Conservation (phyloP, 2,797 vertebrate species). For the Sebastes cheni region DNA sequence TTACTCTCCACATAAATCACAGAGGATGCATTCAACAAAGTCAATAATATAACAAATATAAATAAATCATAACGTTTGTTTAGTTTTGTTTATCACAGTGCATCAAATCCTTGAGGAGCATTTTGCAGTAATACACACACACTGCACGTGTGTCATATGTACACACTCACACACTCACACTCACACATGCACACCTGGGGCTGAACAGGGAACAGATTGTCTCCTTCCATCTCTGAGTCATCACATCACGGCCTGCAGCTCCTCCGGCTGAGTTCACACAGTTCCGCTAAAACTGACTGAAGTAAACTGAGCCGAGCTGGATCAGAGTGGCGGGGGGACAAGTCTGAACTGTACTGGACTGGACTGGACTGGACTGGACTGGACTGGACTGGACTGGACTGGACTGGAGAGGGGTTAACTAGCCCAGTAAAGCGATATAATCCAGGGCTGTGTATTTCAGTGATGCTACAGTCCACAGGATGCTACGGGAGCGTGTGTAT, state of each 20-base stretch:
- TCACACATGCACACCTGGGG: conserved; percentile 36
- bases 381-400: neutral
- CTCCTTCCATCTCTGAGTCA: conserved; percentile 52
- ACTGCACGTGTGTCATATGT: conserved; percentile 2
- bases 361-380: neutral
- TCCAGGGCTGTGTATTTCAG: neutral
- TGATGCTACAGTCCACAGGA: neutral
- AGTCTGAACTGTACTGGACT: neutral
- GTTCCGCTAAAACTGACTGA: conserved; percentile 36
- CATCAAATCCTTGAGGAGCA: conserved; percentile 16
- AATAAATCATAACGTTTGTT: neutral
- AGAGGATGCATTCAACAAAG: neutral
- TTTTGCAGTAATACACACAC: conserved; percentile 17
- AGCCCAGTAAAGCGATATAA: neutral
- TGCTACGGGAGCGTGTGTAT: neutral
- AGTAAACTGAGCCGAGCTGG: conserved; percentile 12
- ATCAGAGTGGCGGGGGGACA: neutral
- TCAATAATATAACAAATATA: neutral
- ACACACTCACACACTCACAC: neutral
- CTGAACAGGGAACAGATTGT: conserved; percentile 54
- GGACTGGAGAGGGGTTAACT: neutral
- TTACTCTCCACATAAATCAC: neutral
- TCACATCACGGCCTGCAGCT: conserved; percentile 51
- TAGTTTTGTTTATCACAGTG: neutral
- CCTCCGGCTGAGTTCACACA: conserved; percentile 37